Base-by-base conservation (phyloP, 2,797 vertebrate genomes). In the Lacerta agilis region DNA sequence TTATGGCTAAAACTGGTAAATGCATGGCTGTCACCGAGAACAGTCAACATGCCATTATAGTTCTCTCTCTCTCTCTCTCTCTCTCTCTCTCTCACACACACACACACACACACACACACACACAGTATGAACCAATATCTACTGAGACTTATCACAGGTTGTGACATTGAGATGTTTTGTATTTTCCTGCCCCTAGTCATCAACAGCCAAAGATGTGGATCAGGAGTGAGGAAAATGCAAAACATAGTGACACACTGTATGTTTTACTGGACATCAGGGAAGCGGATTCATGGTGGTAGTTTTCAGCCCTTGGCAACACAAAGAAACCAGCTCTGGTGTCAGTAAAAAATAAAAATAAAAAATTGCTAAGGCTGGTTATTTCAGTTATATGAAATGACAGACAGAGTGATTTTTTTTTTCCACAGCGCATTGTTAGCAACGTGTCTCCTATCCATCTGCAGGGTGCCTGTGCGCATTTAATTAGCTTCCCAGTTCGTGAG, bases 401-500 rank as follows among this genome's bases (percentile, higher is more conserved):
- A 72, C 78, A 79, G 27, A 75, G 41, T 1, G 29, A 43, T 76
- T 89, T 81, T 81, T 81, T 81, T 64, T 49, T 49, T 2, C 49
- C 80, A 64, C 75, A 55, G 67, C 11, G 41, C 45, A 64, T 36
- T 64, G 18, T 88, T 87, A 91, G 66, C 29, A 69, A 8, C 13
- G 3, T 88, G 58, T 87, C 66, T 86, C 61, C 8, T 78, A 61
- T 66, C 81, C 85, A 83, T 86, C 81, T 69, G 77, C 69, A 88
- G 71, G 85, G 41, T 86, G 81, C 76, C 41, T 27, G 58, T 81
- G 45, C 18, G 80, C 85, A 88, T 89, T 89, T 89, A 89, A 91
- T 86, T 84, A 87, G 45, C 76, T 86, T 88, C 83, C 33, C n/a
- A 36, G 64, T 61, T 58, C 73, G 3, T 45, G 67, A 64, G 55